phyloP scores from a whole-genome alignment of 2,888 invertebrate species.

The Polyploca ridens region DNA sequence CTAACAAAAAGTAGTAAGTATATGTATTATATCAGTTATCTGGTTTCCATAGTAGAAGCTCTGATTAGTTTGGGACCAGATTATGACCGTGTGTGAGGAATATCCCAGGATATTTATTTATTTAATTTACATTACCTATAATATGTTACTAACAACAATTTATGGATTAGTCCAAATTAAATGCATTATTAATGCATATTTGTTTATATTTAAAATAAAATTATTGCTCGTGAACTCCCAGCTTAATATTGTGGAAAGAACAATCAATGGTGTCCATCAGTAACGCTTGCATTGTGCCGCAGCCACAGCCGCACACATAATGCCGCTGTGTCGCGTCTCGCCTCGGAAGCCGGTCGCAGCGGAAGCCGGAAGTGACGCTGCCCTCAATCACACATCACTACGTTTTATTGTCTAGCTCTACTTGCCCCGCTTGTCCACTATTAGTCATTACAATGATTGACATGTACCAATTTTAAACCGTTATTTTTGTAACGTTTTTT shows the following conservation, averaged over 20 bases:
- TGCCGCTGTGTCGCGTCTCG: constrained; percentile 5
- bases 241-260: not conserved
- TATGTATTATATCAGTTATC: no score
- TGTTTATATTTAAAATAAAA: no score
- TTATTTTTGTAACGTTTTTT: not conserved
- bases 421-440: not conserved
- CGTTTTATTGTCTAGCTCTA: not conserved
- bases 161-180: no score
- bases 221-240: not conserved
- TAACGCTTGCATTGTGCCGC: constrained; percentile 16
- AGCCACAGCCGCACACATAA: not conserved
- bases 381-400: constrained; percentile 25
- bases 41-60: no score
- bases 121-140: no score
- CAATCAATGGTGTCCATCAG: not conserved
- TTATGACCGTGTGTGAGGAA: no score
- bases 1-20: no score
- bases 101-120: no score
- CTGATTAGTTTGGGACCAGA: no score
- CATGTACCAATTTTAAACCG: not conserved
- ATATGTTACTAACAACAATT: no score
- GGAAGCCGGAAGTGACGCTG: constrained; percentile 40
- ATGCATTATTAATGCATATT: no score
- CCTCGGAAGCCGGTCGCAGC: constrained; percentile 29
- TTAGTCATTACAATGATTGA: not conserved